Evolutionary conservation across 1,140 invertebrate genomes (phyloP).

Genomic region (Reticulitermes speratus): DNA sequence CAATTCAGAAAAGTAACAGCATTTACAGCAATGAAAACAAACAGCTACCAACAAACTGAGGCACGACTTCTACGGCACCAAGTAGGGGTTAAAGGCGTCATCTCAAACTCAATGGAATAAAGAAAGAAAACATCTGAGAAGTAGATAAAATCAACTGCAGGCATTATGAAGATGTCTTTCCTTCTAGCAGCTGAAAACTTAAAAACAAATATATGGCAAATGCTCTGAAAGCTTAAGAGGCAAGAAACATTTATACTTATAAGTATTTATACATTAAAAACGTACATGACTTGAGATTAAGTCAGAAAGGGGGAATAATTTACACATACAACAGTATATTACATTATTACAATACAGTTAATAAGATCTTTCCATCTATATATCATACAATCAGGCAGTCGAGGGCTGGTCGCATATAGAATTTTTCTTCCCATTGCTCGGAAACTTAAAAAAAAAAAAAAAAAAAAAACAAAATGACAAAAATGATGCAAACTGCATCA

Average conservation of each 20-base stretch:
- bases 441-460: neutral
- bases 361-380: constrained; percentile 16
- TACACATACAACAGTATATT: constrained; percentile 17
- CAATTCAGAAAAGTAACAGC: neutral
- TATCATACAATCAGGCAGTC: constrained; percentile 15
- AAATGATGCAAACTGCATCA: neutral
- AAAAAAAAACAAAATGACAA: neutral
- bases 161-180: neutral
- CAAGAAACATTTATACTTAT: neutral
- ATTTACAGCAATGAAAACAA: too few species aligned
- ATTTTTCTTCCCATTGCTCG: constrained; percentile 18
- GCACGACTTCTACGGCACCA: too few species aligned
- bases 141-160: neutral
- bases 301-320: neutral
- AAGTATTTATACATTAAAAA: neutral
- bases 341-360: constrained; percentile 11
- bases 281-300: neutral
- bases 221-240: neutral
- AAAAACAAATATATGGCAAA: neutral
- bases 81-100: too few species aligned
- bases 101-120: too few species aligned
- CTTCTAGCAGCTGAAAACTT: neutral
- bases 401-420: constrained; percentile 13
- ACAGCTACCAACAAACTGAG: too few species aligned
- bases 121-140: neutral